Base-by-base conservation (phyloP, 2,888 invertebrate species). In the Julus scandinavius region DNA sequence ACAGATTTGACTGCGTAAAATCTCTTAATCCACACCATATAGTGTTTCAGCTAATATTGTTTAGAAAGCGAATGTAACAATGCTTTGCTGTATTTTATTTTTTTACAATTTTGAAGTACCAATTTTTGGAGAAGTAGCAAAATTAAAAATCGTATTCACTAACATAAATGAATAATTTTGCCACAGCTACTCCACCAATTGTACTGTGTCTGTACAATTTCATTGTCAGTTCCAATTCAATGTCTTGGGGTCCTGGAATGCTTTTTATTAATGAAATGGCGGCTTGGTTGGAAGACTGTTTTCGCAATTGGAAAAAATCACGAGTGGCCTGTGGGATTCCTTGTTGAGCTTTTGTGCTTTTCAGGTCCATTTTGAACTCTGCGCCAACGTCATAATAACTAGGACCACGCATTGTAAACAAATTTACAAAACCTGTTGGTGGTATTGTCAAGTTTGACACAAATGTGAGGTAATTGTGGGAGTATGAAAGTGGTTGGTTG, bases 401-500 rank as follows among this genome's bases (percentile, higher is more conserved):
- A 0, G 97, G 97, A 0, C 97, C 97, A 45, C 96, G 94, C 94
- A 99, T 96, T 11, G 97, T 97, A 92, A 99, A 98, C 11, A 99
- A 93, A 88, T 96, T 96, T 63, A 96, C 93, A 83, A 94, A 93
- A 1, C 95, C 95, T 89, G 93, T 91, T 1, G 93, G 91, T 5
- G 96, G 95, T 72, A 97, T 94, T 87, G 95, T 95, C 88, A 96
- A 93, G 91, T 96, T 96, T 41, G 97, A 96, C 0, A 97, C 96
- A 91, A 99, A 95, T 0, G 98, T 96, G 90, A 99, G 96, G 92
- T 97, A 99, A 93, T 98, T 98, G 93, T 96, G 98, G 54, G 97
- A 97, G 92, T 96, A 96, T 87, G 97, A 96, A 85, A 97, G 95
- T 0, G 99, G 98, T 91, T 95, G 95, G 85, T 94, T 94, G 88